Percentiles rank a stretch among this genome's conserved stretches.
These are phyloP conservation scores for Calameuta filiformis DNA, from an alignment of 2,888 invertebrate genomes.

Conservation along the genomic window DNA sequence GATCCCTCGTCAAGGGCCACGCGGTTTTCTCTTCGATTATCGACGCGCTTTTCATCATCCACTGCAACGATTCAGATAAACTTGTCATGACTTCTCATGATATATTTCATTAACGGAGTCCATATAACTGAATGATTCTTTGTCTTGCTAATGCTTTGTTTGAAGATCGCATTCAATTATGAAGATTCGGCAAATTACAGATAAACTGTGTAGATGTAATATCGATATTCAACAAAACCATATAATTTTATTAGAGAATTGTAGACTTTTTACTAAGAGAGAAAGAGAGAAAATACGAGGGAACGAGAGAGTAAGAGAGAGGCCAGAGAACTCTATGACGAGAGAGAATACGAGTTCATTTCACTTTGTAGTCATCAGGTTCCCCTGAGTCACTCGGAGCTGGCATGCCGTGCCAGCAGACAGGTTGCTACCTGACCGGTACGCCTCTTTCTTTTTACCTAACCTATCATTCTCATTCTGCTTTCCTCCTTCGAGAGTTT, in stretches of 20 bases:
- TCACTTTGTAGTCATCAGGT: slow-evolving; percentile 47
- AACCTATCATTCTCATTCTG: neutral
- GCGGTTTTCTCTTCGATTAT: neutral
- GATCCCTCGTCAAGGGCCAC: neutral
- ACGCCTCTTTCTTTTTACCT: neutral
- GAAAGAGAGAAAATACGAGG: neutral
- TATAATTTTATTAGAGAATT: neutral
- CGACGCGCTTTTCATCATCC: neutral
- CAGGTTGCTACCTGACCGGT: slow-evolving; percentile 50
- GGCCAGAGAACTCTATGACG: neutral
- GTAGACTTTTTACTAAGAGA: neutral
- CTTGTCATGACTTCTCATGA: neutral
- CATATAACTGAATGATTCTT: neutral
- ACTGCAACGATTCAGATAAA: neutral
- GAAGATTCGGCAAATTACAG: neutral
- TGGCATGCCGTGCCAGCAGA: slow-evolving; percentile 36
- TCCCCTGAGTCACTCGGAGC: slow-evolving; percentile 55
- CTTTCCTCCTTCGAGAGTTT: neutral
- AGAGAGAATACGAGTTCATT: slow-evolving; percentile 42
- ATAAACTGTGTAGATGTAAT: neutral
- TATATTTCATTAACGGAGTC: neutral
- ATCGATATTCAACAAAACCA: neutral
- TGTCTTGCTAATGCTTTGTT: neutral
- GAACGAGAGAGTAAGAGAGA: neutral
- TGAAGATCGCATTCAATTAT: neutral